These are phyloP conservation scores for Synergus laeviventris DNA, from an alignment of 2,888 invertebrate genomes.

Conservation along the genomic window DNA sequence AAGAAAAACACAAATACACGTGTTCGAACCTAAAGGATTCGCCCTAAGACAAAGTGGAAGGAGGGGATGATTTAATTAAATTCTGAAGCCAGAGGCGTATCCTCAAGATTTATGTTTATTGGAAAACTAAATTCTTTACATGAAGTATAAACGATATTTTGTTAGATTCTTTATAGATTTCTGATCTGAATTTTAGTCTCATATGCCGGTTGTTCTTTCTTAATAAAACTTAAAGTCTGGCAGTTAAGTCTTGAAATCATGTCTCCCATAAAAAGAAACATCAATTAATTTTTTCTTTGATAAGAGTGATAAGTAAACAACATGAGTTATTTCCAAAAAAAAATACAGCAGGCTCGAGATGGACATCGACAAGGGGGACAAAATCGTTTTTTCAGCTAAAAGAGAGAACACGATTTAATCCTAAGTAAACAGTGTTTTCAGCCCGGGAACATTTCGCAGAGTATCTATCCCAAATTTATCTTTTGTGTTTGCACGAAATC, in stretches of 20 bases:
- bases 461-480: slow-evolving; percentile 15
- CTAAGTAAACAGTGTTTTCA: slow-evolving; percentile 1
- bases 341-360: not conserved
- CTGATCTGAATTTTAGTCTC: not conserved
- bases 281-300: not conserved
- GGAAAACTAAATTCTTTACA: not conserved
- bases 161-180: not conserved
- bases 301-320: not conserved
- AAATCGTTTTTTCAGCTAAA: slow-evolving; percentile 1
- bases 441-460: not conserved
- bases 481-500: slow-evolving; percentile 2
- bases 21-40: slow-evolving; percentile 6
- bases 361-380: not conserved
- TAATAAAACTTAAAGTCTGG: not conserved
- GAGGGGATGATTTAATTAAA: slow-evolving; percentile 1
- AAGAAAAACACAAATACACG: slow-evolving; percentile 27
- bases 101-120: not conserved
- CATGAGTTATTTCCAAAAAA: slow-evolving; percentile 1
- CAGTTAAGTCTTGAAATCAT: not conserved
- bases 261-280: not conserved
- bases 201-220: too few species aligned
- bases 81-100: not conserved
- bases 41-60: not conserved
- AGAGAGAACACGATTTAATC: slow-evolving; percentile 1
- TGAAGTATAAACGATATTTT: too few species aligned